A percentile compares a stretch with the other conserved stretches of the same genome.
Evolutionary conservation across 2,888 invertebrate genomes (phyloP).

Genomic region (Sminthurides aquaticus): DNA sequence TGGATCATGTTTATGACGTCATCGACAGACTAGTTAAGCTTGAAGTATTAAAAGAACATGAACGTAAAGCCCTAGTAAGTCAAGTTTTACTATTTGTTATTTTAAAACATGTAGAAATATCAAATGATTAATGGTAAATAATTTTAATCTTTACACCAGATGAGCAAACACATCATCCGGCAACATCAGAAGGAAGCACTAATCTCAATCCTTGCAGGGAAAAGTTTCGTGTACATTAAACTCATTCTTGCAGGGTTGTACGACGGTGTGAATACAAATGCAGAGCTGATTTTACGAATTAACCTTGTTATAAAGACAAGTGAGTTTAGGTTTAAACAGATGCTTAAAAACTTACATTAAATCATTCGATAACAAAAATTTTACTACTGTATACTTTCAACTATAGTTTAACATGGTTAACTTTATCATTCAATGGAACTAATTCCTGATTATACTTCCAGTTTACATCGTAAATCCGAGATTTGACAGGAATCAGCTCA

Average conservation of each 20-base stretch:
- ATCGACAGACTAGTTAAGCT: not conserved
- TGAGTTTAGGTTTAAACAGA: conserved; percentile 4
- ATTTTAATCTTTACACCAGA: too few relatives aligned
- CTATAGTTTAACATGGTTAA: too few relatives aligned
- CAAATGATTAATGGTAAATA: too few relatives aligned
- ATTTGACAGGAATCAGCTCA: too few relatives aligned
- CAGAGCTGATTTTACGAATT: conserved; percentile 2
- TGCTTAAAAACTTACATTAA: too few relatives aligned
- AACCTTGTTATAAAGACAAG: not conserved
- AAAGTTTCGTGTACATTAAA: conserved; percentile 12
- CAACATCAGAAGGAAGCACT: conserved; percentile 16
- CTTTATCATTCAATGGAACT: too few relatives aligned
- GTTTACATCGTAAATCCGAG: too few relatives aligned
- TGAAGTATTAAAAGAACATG: not conserved
- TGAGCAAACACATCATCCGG: not conserved
- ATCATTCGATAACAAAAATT: too few relatives aligned
- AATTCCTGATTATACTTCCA: too few relatives aligned
- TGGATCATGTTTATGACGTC: not conserved
- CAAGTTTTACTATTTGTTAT: too few relatives aligned
- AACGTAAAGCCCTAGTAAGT: not conserved
- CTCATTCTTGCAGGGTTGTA: not conserved
- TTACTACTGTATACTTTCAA: too few relatives aligned
- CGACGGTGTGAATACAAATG: not conserved
- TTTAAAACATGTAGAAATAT: too few relatives aligned
- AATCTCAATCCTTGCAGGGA: conserved; percentile 2